These are phyloP conservation scores for Chromoteleia sp. DNA, from an alignment of 2,888 invertebrate genomes.

Conservation along the genomic window DNA sequence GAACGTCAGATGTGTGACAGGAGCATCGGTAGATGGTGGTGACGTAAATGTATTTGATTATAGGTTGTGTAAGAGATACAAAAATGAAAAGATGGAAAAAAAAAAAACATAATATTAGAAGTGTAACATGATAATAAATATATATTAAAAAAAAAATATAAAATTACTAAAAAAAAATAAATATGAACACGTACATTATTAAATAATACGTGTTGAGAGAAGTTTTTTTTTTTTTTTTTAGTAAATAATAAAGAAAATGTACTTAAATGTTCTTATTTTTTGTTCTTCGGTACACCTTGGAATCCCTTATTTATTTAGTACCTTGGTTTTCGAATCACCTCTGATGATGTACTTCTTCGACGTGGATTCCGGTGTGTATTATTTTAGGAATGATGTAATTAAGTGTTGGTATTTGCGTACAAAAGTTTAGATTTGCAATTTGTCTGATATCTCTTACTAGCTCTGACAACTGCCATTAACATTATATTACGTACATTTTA, in stretches of 20 bases:
- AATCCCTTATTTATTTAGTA: constrained; percentile 17
- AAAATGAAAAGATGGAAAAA: constrained; percentile 9
- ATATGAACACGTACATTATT: too few relatives aligned
- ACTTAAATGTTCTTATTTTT: constrained; percentile 28
- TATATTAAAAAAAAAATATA: constrained; percentile 4
- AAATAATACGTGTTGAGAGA: neutral
- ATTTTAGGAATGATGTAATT: too few relatives aligned
- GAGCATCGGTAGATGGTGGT: too few relatives aligned
- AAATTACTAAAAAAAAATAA: too few relatives aligned
- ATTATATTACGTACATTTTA: constrained; percentile 3
- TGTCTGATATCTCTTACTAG: constrained; percentile 16
- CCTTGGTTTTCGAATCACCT: constrained; percentile 3
- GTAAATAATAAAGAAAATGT: constrained; percentile 9
- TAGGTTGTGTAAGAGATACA: too few relatives aligned
- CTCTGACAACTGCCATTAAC: constrained; percentile 48
- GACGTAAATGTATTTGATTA: too few relatives aligned
- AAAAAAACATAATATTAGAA: neutral
- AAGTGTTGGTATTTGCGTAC: constrained; percentile 47
- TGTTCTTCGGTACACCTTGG: constrained; percentile 14
- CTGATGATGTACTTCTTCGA: neutral
- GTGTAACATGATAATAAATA: constrained; percentile 1
- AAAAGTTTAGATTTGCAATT: constrained; percentile 16
- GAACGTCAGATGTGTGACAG: too few relatives aligned
- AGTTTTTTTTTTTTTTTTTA: too few relatives aligned
- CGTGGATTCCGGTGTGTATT: too few relatives aligned